Evolutionary conservation across 2,113 vertebrate genomes (phyloP).

Genomic region (Heliornis fulica): DNA sequence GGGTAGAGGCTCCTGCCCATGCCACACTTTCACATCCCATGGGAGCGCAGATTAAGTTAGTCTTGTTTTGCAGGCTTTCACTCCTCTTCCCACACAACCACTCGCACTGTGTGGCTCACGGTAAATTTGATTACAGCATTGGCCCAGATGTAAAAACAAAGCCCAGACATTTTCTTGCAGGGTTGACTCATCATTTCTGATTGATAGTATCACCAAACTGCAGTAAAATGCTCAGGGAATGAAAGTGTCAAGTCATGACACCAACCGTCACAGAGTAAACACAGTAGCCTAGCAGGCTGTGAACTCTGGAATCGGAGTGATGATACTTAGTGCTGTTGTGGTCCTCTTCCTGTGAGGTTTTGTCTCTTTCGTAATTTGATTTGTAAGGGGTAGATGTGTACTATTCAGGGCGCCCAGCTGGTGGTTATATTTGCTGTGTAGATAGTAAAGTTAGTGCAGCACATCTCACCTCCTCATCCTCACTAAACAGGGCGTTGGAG

Average conservation of each 20-base stretch:
- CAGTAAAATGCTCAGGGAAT: not conserved
- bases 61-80: not conserved
- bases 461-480: not conserved
- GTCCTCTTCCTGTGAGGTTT: not conserved
- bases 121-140: not conserved
- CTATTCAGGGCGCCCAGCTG: not conserved
- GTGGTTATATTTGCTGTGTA: not conserved
- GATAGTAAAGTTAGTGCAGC: not conserved
- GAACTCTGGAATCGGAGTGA: not conserved
- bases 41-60: not conserved
- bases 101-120: accelerated
- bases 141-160: not conserved
- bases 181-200: not conserved
- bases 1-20: not conserved
- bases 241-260: not conserved
- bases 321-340: not conserved
- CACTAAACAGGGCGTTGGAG: not conserved
- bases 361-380: not conserved
- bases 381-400: not conserved
- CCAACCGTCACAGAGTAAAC: not conserved
- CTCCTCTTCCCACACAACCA: not conserved
- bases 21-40: not conserved
- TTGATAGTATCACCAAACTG: too few relatives aligned
- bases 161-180: not conserved
- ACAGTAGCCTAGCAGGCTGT: not conserved